Evolutionary conservation across 2,888 invertebrate genomes (phyloP).

Genomic region (Encarsia formosa): DNA sequence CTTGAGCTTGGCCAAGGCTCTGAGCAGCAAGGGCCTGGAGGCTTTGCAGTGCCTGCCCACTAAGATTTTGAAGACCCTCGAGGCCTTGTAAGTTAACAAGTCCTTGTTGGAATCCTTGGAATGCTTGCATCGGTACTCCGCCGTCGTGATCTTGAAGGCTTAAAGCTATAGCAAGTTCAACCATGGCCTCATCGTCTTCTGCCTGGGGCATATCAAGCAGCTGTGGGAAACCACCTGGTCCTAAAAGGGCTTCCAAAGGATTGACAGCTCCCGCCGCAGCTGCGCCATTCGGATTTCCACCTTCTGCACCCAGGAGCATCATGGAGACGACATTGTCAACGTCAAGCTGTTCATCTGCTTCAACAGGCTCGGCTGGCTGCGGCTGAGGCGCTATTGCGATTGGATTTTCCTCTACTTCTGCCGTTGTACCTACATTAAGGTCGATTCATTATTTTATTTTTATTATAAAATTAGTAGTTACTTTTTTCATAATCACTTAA

Average conservation of each 20-base stretch:
- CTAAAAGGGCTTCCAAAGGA: constrained; percentile 53
- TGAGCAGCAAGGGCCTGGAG: constrained; percentile 52
- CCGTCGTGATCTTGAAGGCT: constrained; percentile 82
- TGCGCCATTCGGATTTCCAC: constrained; percentile 32
- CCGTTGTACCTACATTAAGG: constrained; percentile 28
- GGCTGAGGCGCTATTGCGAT: constrained; percentile 19
- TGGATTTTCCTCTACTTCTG: constrained; percentile 45
- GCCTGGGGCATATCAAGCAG: constrained; percentile 87
- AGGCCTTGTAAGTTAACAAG: constrained; percentile 46
- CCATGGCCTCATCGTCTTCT: constrained; percentile 95
- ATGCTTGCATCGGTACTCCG: constrained; percentile 52
- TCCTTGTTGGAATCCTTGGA: constrained; percentile 51
- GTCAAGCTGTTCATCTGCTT: constrained; percentile 58
- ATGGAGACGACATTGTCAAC: constrained; percentile 62
- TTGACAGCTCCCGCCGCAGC: constrained; percentile 38
- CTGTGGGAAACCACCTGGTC: constrained; percentile 67
- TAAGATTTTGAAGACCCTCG: constrained; percentile 53
- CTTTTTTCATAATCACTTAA: not conserved
- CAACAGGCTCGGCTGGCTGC: constrained; percentile 50
- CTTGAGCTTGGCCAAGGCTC: constrained; percentile 41
- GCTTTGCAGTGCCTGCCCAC: constrained; percentile 52
- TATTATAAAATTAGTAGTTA: not conserved
- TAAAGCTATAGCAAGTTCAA: constrained; percentile 91
- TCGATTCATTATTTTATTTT: not conserved
- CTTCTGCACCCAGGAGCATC: constrained; percentile 58